phyloP scores from a whole-genome alignment of 2,797 vertebrate genomes.

The Chaetodon trifasciatus region DNA sequence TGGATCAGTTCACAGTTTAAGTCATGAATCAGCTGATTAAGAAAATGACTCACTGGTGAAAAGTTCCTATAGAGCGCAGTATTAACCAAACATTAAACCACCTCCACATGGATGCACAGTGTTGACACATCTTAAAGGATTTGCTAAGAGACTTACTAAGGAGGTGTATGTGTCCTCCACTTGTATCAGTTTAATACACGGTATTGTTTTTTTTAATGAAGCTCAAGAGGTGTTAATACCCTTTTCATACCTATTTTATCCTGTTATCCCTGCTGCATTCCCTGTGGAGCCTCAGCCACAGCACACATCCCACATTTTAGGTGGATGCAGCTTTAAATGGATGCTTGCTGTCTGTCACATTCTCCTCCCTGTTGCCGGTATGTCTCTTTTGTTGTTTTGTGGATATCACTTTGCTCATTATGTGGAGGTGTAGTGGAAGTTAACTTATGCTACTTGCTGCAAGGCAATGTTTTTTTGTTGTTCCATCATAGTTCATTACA shows the following conservation, averaged over 20 bases:
- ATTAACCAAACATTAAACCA: conserved; percentile 9
- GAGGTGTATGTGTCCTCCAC: conserved; percentile 17
- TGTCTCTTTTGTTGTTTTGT: conserved; percentile 22
- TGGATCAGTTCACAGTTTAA: no score
- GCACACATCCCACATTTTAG: not conserved
- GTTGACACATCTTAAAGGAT: conserved; percentile 21
- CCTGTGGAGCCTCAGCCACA: not conserved
- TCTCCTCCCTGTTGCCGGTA: not conserved
- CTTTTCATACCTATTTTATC: not conserved
- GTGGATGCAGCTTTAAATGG: not conserved
- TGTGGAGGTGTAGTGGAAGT: no score
- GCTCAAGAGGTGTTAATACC: not conserved
- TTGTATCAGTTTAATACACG: conserved; percentile 11
- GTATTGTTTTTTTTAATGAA: not conserved
- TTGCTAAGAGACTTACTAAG: conserved; percentile 13
- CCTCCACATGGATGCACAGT: not conserved
- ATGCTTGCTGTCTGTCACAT: not conserved
- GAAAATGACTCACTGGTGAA: not conserved
- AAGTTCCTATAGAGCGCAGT: not conserved
- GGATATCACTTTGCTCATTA: conserved; percentile 7
- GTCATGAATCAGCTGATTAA: not conserved
- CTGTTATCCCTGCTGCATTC: not conserved
- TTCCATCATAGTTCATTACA: no score
- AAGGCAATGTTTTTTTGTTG: no score
- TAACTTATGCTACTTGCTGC: no score